phyloP scores from a whole-genome alignment of 2,113 vertebrate genomes.

The Neoarius graeffei region DNA sequence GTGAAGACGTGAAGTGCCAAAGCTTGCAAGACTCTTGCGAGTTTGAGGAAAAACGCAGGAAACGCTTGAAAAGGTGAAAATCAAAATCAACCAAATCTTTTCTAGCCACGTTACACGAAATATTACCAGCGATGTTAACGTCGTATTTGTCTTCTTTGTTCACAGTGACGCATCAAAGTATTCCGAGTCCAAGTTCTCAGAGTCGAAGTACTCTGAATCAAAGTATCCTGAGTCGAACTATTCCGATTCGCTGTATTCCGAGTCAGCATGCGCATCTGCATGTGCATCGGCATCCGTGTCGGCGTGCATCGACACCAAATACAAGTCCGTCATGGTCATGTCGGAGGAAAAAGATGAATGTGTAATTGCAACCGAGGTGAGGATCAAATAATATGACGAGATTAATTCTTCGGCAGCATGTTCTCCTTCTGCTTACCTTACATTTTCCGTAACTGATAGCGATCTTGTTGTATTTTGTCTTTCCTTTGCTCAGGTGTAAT shows the following conservation, averaged over 20 bases:
- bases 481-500: slow-evolving; percentile 81
- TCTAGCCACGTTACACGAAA: not conserved
- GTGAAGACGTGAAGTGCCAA: slow-evolving; percentile 73
- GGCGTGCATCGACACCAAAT: slow-evolving; percentile 91
- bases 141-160: slow-evolving; percentile 39
- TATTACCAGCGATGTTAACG: slow-evolving; percentile 24
- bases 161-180: slow-evolving; percentile 81
- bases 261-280: slow-evolving; percentile 52
- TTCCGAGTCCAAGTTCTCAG: slow-evolving; percentile 62
- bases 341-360: slow-evolving; percentile 96
- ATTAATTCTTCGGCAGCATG: not conserved
- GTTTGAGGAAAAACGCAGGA: slow-evolving; percentile 74
- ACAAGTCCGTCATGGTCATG: slow-evolving; percentile 98
- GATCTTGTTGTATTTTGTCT: not conserved
- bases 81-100: not conserved
- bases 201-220: slow-evolving; percentile 61
- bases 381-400: slow-evolving; percentile 51
- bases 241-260: slow-evolving; percentile 56
- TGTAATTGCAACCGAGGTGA: slow-evolving; percentile 97
- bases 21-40: slow-evolving; percentile 74
- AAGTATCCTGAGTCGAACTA: slow-evolving; percentile 51
- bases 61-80: slow-evolving; percentile 85
- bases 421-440: not conserved
- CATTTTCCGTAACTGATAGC: slow-evolving; percentile 26
- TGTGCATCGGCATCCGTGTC: slow-evolving; percentile 68